Evolutionary conservation across 2,113 vertebrate species (phyloP), one percentile per base, ranked within the genome.

Genomic region (Perognathus longimembris): DNA sequence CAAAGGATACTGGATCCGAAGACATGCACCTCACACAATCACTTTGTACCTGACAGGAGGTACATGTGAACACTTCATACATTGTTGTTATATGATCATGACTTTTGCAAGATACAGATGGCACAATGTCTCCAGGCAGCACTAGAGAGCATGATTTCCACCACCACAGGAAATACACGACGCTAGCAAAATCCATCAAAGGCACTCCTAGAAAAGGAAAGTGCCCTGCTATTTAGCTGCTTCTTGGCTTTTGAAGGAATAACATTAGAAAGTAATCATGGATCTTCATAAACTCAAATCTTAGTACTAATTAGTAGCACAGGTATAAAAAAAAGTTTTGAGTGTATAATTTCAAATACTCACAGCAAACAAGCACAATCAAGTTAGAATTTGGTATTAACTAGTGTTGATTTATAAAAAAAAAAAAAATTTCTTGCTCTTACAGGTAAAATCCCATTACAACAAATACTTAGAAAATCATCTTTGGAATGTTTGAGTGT

Each of bases 361-460:
- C 96, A 97, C 92, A 92, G 95, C 97, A 98, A 95, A 97, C 95
- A 98, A 96, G 97, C 98, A 98, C 95, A 95, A 96, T 95, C 82
- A 88, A 93, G 95, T 97, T 96, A 97, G 97, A 90, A 88, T 95
- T 83, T 91, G 59, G 57, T 73, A 91, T 94, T 91, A 83, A 93
- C 84, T 67, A 88, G 64, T 85, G 34, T 28, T 90, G 94, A 95
- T 89, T 94, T 79, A 82, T 30, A 90, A 32, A 59, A n/a, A n/a
- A n/a, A n/a, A n/a, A n/a, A n/a, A n/a, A n/a, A n/a, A 32, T 73
- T 85, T 80, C 80, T 94, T 64, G 50, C 42, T 95, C 75, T 93
- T 73, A 96, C 77, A 97, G 84, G 96, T 95, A 96, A 97, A 97
- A 96, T 95, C 95, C 96, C 97, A 97, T 88, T 96, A 96, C 50